Percentiles rank a stretch among this genome's conserved stretches.
Conservation (phyloP, 2,888 invertebrate genomes). For the Pseudococcus viburni region DNA sequence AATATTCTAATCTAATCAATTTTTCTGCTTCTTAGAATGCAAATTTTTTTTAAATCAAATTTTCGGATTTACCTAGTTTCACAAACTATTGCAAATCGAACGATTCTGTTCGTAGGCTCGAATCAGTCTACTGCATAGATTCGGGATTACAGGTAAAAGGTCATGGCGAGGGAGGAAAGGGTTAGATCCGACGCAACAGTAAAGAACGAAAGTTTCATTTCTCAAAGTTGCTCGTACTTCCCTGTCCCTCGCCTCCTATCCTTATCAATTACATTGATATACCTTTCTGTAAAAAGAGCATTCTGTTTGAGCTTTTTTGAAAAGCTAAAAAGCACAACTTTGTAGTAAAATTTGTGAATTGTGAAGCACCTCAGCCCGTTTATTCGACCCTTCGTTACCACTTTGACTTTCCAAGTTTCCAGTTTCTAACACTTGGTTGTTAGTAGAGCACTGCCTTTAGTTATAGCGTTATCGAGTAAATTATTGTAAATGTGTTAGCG, state of each 20-base stretch:
- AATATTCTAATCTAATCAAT: neutral
- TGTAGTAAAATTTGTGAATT: neutral
- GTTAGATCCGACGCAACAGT: neutral
- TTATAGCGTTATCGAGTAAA: neutral
- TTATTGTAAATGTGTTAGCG: neutral
- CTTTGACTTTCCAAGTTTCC: neutral
- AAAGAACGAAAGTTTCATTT: neutral
- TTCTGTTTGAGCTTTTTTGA: neutral
- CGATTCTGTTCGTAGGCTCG: neutral
- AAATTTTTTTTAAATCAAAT: neutral
- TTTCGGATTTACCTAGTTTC: conserved; percentile 8
- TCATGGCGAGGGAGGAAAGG: too few relatives aligned
- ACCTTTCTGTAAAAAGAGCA: conserved; percentile 2
- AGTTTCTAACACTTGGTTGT: conserved; percentile 28
- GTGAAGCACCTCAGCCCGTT: neutral
- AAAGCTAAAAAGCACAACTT: neutral
- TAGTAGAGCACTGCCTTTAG: conserved; percentile 44
- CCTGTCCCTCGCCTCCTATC: too few relatives aligned
- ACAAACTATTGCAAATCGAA: neutral
- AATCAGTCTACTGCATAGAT: neutral
- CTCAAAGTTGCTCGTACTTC: neutral
- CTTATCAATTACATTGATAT: neutral
- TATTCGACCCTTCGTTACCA: conserved; percentile 10
- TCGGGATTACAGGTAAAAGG: too few relatives aligned
- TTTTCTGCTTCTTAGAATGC: neutral